Conservation (phyloP, 2,888 invertebrate genomes). For the Balanococcus diminutus region DNA sequence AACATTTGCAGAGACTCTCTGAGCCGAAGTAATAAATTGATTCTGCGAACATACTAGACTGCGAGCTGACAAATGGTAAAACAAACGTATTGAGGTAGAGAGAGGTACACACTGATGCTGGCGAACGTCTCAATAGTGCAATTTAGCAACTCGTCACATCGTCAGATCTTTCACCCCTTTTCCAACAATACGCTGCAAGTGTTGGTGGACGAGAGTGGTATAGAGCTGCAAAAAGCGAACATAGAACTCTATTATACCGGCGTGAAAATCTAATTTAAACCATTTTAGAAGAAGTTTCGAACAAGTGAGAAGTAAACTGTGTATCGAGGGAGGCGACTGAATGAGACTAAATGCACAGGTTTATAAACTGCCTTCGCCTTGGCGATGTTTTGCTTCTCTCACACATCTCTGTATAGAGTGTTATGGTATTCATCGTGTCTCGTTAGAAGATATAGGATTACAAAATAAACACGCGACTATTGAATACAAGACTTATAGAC, state of each 20-base stretch:
- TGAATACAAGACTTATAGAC: not conserved
- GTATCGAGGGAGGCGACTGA: not conserved
- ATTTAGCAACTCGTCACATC: not conserved
- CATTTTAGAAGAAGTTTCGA: not conserved
- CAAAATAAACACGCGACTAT: slow-evolving; percentile 10
- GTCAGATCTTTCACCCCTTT: slow-evolving; percentile 23
- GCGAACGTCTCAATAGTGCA: not conserved
- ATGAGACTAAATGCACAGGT: not conserved
- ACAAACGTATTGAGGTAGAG: not conserved
- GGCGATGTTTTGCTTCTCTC: not conserved
- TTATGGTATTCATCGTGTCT: not conserved
- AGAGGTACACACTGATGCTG: not conserved
- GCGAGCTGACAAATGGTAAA: not conserved
- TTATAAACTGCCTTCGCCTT: not conserved
- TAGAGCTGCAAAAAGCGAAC: not conserved
- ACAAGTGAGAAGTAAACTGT: not conserved
- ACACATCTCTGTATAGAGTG: not conserved
- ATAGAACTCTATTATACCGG: not conserved
- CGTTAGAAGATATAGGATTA: not conserved
- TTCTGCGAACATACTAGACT: not conserved
- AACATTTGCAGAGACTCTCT: not conserved
- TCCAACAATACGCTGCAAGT: not conserved
- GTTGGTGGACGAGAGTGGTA: not conserved
- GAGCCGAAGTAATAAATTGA: not conserved
- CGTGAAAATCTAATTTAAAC: slow-evolving; percentile 25